Percentiles rank a stretch among this genome's conserved stretches.
These are phyloP conservation scores for Amia ocellicauda DNA, from an alignment of 2,113 vertebrate species.

Conservation along the genomic window DNA sequence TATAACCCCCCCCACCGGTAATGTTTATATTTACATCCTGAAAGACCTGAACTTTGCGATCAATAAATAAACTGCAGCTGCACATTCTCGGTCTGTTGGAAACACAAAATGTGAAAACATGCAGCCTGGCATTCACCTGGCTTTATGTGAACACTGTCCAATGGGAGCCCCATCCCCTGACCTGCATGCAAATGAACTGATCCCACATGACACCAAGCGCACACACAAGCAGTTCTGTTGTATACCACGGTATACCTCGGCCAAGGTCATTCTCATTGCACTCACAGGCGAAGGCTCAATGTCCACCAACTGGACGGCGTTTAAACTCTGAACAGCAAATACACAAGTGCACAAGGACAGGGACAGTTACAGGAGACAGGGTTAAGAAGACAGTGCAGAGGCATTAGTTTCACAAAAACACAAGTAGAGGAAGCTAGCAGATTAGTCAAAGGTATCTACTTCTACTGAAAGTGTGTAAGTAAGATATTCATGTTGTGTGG, in stretches of 20 bases:
- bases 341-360: conserved; percentile 53
- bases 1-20: background rate
- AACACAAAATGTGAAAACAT: background rate
- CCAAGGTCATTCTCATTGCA: conserved; percentile 98
- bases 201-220: background rate
- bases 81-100: background rate
- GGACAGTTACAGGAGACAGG: conserved; percentile 31
- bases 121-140: background rate
- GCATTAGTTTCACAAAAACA: conserved; percentile 1
- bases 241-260: conserved; percentile 77
- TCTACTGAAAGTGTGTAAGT: background rate
- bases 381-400: conserved; percentile 20
- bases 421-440: background rate
- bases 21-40: too few species aligned
- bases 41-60: too few species aligned
- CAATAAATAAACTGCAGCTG: too few species aligned
- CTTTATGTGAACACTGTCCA: background rate
- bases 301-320: conserved; percentile 94
- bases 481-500: background rate
- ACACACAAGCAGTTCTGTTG: conserved; percentile 14
- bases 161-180: background rate
- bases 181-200: background rate
- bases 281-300: conserved; percentile 96
- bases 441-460: background rate
- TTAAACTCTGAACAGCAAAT: conserved; percentile 80